These are phyloP conservation scores for Adelosebastes latens DNA, from an alignment of 2,797 vertebrate species.

Conservation along the genomic window DNA sequence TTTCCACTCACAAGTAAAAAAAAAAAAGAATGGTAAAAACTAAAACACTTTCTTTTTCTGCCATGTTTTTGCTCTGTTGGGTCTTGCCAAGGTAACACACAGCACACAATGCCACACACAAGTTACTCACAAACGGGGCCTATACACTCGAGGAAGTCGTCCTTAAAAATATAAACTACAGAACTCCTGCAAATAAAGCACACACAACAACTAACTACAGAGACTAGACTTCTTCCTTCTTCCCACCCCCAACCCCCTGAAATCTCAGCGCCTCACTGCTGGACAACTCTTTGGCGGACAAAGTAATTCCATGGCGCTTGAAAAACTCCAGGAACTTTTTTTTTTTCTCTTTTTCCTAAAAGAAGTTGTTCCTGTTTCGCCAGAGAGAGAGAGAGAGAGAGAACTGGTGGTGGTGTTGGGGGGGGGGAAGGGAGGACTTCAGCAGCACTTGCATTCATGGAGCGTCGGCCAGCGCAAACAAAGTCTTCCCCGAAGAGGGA, in stretches of 20 bases:
- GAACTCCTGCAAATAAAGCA: constrained; percentile 56
- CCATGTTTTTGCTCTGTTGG: constrained; percentile 46
- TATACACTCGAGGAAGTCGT: constrained; percentile 64
- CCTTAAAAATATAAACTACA: constrained; percentile 61
- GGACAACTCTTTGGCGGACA: constrained; percentile 82
- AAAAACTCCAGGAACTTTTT: constrained; percentile 84
- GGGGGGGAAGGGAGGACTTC: constrained; percentile 81
- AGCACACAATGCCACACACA: constrained; percentile 70
- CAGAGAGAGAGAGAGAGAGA: constrained; percentile 41
- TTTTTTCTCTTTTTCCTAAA: constrained; percentile 76
- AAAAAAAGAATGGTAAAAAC: constrained; percentile 18
- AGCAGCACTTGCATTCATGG: constrained; percentile 82
- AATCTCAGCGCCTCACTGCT: constrained; percentile 85
- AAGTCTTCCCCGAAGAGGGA: constrained; percentile 85
- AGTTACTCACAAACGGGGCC: constrained; percentile 64
- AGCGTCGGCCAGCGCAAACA: constrained; percentile 84
- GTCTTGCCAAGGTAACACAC: constrained; percentile 54
- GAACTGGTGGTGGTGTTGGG: constrained; percentile 42
- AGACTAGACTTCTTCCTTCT: constrained; percentile 28
- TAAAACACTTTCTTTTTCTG: constrained; percentile 34
- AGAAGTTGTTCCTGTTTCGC: constrained; percentile 87
- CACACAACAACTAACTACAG: constrained; percentile 52
- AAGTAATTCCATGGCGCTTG: constrained; percentile 83
- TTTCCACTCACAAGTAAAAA: background rate
- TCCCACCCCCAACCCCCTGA: constrained; percentile 50